Conservation (phyloP, 2,113 vertebrate species). For the Microcebus griseorufus region DNA sequence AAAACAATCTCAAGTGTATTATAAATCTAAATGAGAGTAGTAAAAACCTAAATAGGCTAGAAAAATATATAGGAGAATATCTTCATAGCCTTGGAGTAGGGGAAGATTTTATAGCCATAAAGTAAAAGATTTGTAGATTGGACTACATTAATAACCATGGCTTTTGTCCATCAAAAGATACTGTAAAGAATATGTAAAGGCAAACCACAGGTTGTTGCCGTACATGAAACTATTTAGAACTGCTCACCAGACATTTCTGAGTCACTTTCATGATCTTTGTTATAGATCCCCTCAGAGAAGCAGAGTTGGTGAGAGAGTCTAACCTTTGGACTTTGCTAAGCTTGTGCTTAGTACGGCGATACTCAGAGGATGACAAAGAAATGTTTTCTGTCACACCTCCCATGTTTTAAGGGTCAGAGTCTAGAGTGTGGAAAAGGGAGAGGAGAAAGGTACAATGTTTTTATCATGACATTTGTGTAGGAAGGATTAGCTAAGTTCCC, state of each 20-base stretch:
- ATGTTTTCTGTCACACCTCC: not conserved
- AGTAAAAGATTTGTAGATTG: not conserved
- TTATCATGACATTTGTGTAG: not conserved
- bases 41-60: not conserved
- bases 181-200: not conserved
- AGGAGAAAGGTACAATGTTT: not conserved
- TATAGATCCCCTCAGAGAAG: not conserved
- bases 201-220: not conserved
- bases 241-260: not conserved
- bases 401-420: not conserved
- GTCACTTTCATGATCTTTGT: not conserved
- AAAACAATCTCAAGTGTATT: not conserved
- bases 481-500: not conserved
- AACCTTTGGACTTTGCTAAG: not conserved
- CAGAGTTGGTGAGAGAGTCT: not conserved
- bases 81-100: not conserved
- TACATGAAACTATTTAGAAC: not conserved
- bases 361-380: not conserved
- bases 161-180: not conserved
- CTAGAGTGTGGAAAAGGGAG: not conserved
- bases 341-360: not conserved
- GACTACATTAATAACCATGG: not conserved
- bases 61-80: not conserved
- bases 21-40: not conserved
- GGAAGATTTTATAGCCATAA: not conserved